phyloP scores from a whole-genome alignment of 2,888 invertebrate genomes.

The Herminia tarsipennalis region DNA sequence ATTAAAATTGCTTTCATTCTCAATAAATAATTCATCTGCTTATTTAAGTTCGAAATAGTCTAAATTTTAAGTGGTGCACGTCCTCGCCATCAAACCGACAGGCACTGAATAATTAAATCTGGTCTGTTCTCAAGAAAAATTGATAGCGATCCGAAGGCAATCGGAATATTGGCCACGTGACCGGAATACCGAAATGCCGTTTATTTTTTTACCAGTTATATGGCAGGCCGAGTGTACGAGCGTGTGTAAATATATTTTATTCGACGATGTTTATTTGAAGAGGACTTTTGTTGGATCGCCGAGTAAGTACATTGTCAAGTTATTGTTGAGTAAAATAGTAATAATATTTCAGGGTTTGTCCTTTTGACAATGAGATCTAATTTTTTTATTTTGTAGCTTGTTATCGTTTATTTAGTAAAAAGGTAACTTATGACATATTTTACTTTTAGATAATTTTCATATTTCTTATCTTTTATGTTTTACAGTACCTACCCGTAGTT shows the following conservation, averaged over 20 bases:
- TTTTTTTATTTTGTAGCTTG: not conserved
- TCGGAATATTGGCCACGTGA: slow-evolving; percentile 76
- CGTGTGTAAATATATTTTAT: slow-evolving; percentile 31
- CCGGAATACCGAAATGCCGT: slow-evolving; percentile 45
- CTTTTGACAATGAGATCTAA: not conserved
- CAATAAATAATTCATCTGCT: slow-evolving; percentile 6
- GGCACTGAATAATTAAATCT: slow-evolving; percentile 72
- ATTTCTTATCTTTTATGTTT: no score
- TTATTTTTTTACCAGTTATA: slow-evolving; percentile 56
- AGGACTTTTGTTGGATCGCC: slow-evolving; percentile 11
- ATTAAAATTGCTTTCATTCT: not conserved
- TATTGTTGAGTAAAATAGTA: slow-evolving; percentile 6
- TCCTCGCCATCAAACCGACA: slow-evolving; percentile 38
- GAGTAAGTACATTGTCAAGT: slow-evolving; percentile 4
- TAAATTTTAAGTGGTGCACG: slow-evolving; percentile 38
- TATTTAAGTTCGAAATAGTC: slow-evolving; percentile 21
- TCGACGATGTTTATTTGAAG: slow-evolving; percentile 30
- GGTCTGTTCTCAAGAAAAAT: slow-evolving; percentile 70
- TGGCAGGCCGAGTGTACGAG: slow-evolving; percentile 34
- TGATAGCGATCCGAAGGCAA: slow-evolving; percentile 75
- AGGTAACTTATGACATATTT: no score
- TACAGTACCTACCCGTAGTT: no score
- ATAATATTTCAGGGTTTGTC: not conserved
- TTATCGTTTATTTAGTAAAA: no score
- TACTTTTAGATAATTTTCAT: no score